These are phyloP conservation scores for Leptodirus hochenwartii DNA, from an alignment of 2,888 invertebrate species.

Conservation along the genomic window DNA sequence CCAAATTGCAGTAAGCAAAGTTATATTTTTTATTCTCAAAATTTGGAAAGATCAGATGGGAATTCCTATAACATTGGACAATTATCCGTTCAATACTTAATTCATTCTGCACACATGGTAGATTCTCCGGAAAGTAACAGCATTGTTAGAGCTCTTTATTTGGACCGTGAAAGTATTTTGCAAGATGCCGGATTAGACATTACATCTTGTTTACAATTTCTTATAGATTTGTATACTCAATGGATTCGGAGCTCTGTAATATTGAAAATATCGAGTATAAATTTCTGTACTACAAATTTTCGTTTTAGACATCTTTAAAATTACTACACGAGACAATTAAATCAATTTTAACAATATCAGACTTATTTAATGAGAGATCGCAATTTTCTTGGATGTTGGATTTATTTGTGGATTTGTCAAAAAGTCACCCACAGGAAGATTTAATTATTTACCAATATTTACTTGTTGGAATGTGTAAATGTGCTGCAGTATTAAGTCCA, in stretches of 20 bases:
- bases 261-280: no score
- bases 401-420: constrained; percentile 44
- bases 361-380: constrained; percentile 53
- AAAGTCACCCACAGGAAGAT: constrained; percentile 52
- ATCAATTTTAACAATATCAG: constrained; percentile 53
- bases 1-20: no score
- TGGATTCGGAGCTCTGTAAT: constrained; percentile 37
- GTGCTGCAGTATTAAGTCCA: constrained; percentile 43
- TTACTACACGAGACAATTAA: constrained; percentile 38
- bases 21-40: no score
- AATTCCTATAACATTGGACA: no score
- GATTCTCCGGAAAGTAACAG: constrained; percentile 29
- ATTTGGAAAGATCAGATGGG: no score
- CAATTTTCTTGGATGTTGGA: constrained; percentile 70
- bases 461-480: constrained; percentile 46
- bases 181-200: constrained; percentile 58
- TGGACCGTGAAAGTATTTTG: constrained; percentile 25
- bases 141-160: constrained; percentile 17
- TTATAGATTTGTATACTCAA: constrained; percentile 79
- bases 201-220: constrained; percentile 80
- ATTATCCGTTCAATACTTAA: constrained; percentile 42
- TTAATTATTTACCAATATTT: constrained; percentile 57
- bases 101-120: constrained; percentile 34
- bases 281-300: no score
- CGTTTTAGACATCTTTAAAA: no score